These are phyloP conservation scores for Gymnorhina tibicen DNA, from an alignment of 2,113 vertebrate species.

Conservation along the genomic window DNA sequence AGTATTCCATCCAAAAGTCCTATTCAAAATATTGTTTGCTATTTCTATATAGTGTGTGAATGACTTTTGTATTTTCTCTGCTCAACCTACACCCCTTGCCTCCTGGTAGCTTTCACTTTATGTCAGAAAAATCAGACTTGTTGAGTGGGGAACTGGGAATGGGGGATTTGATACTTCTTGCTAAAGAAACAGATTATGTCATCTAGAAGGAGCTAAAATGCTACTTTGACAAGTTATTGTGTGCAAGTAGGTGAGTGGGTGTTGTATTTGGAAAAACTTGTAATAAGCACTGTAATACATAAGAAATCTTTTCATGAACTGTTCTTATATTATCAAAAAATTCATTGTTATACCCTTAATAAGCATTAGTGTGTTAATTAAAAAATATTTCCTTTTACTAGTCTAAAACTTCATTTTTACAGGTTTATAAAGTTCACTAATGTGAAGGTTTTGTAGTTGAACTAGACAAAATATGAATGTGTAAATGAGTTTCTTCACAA, in stretches of 20 bases:
- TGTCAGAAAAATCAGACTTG: not conserved
- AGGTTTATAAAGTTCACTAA: not conserved
- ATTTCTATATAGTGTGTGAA: accelerated
- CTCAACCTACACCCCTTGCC: accelerated
- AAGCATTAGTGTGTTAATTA: not conserved
- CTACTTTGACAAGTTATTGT: not conserved
- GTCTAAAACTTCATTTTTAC: not conserved
- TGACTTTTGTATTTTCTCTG: not conserved
- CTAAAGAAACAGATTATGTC: not conserved
- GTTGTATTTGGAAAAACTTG: not conserved
- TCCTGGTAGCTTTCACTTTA: not conserved
- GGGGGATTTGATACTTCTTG: not conserved
- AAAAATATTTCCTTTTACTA: not conserved
- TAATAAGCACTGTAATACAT: not conserved
- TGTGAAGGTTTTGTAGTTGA: not conserved
- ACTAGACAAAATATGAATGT: not conserved
- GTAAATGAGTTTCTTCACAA: not conserved
- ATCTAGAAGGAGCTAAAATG: not conserved
- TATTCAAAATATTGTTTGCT: not conserved
- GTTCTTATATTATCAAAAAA: not conserved
- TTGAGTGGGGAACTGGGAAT: not conserved
- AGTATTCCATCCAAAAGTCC: not conserved
- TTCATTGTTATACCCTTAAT: not conserved
- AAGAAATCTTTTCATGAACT: not conserved
- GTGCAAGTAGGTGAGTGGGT: not conserved